Conservation (phyloP, 2,888 invertebrate species). For the Augiades crinisus region DNA sequence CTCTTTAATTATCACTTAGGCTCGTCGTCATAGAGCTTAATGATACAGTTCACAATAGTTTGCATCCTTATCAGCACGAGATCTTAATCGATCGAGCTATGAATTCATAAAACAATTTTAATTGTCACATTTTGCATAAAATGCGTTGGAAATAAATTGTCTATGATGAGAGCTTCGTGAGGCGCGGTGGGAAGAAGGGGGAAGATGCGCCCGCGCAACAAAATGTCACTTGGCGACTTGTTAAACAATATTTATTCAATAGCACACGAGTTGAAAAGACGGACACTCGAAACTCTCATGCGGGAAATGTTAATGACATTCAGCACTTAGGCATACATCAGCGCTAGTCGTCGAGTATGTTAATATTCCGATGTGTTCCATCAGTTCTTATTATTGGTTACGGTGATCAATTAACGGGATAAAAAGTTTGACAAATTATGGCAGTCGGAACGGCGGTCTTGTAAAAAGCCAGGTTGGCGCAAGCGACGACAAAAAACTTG, state of each 20-base stretch:
- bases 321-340: slow-evolving; percentile 65
- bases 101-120: slow-evolving; percentile 72
- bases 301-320: slow-evolving; percentile 76
- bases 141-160: slow-evolving; percentile 66
- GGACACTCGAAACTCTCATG: slow-evolving; percentile 68
- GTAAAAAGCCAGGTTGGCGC: slow-evolving; percentile 49
- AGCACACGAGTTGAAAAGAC: slow-evolving; percentile 61
- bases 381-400: slow-evolving; percentile 31
- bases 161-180: slow-evolving; percentile 51
- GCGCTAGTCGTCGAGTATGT: slow-evolving; percentile 49
- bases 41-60: slow-evolving; percentile 57
- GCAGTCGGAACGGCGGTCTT: slow-evolving; percentile 54
- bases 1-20: slow-evolving; percentile 10
- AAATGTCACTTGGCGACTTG: slow-evolving; percentile 76
- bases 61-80: slow-evolving; percentile 69
- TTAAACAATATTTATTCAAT: slow-evolving; percentile 77
- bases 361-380: slow-evolving; percentile 51
- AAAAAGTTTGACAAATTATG: slow-evolving; percentile 73
- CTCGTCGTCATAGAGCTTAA: slow-evolving; percentile 38
- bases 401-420: slow-evolving; percentile 61
- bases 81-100: slow-evolving; percentile 70
- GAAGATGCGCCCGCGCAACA: slow-evolving; percentile 48
- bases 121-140: slow-evolving; percentile 73
- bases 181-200: slow-evolving; percentile 56
- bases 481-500: slow-evolving; percentile 57